Conservation (phyloP, 2,888 invertebrate genomes). For the Sesia bembeciformis region DNA sequence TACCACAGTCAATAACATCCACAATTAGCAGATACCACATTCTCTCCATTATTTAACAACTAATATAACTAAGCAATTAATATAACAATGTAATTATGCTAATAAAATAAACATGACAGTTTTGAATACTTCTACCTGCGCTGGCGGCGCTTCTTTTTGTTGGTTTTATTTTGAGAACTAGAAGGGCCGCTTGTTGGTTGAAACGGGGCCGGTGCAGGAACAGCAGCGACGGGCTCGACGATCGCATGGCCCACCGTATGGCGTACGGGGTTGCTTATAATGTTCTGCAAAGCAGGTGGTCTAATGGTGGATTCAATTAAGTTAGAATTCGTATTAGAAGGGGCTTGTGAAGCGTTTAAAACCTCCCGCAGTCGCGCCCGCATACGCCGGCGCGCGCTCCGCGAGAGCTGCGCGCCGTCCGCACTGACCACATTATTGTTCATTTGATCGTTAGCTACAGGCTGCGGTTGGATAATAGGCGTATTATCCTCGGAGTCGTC, state of each 20-base stretch:
- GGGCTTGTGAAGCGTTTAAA: constrained; percentile 26
- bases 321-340: constrained; percentile 4
- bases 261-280: background rate
- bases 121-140: constrained; percentile 32
- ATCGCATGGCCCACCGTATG: background rate
- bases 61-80: no score
- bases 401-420: constrained; percentile 21
- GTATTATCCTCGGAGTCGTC: background rate
- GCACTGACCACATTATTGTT: no score
- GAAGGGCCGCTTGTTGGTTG: constrained; percentile 23
- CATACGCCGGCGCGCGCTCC: constrained; percentile 52
- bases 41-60: no score
- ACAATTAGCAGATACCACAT: no score
- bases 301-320: background rate
- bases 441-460: no score
- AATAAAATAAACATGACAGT: no score
- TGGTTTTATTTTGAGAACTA: constrained; percentile 22
- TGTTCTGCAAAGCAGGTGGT: background rate
- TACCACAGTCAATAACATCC: no score
- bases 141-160: constrained; percentile 53
- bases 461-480: background rate
- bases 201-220: constrained; percentile 3
- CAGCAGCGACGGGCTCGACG: background rate
- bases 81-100: no score
- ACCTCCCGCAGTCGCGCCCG: constrained; percentile 43